Evolutionary conservation across 2,888 invertebrate genomes (phyloP).

Genomic region (Eristalinus sepulchralis): DNA sequence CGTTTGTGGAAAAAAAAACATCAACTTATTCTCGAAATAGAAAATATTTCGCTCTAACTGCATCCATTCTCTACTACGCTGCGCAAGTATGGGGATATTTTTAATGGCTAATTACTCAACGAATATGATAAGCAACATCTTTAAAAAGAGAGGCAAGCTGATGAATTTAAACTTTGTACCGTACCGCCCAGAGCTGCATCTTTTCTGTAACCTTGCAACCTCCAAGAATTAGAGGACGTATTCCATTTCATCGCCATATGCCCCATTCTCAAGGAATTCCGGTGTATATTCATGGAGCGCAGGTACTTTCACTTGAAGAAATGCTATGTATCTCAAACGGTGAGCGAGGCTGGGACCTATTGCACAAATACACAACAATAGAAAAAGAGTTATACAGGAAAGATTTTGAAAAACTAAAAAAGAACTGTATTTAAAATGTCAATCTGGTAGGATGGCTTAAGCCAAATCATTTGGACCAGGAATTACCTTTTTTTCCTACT

Average conservation of each 20-base stretch:
- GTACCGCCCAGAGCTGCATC: neutral
- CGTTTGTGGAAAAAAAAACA: slow-evolving; percentile 16
- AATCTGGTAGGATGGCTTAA: too few relatives aligned
- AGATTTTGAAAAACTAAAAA: neutral
- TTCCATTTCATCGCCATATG: slow-evolving; percentile 5
- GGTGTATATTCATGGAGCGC: neutral
- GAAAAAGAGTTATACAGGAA: neutral
- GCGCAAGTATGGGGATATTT: neutral
- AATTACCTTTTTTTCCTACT: too few relatives aligned
- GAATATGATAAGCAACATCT: neutral
- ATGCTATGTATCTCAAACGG: neutral
- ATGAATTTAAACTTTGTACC: neutral
- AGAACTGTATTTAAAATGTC: neutral
- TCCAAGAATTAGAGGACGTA: neutral
- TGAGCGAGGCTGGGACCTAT: neutral
- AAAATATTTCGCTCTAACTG: slow-evolving; percentile 4
- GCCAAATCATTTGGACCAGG: too few relatives aligned
- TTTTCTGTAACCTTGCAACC: slow-evolving; percentile 5
- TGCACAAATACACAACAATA: neutral
- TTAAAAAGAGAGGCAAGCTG: neutral
- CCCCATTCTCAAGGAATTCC: neutral
- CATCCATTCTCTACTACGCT: neutral
- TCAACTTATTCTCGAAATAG: neutral
- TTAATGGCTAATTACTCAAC: neutral
- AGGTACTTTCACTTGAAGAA: slow-evolving; percentile 1